Evolutionary conservation across 2,113 vertebrate species (phyloP).

Genomic region (Epinephelus lanceolatus): DNA sequence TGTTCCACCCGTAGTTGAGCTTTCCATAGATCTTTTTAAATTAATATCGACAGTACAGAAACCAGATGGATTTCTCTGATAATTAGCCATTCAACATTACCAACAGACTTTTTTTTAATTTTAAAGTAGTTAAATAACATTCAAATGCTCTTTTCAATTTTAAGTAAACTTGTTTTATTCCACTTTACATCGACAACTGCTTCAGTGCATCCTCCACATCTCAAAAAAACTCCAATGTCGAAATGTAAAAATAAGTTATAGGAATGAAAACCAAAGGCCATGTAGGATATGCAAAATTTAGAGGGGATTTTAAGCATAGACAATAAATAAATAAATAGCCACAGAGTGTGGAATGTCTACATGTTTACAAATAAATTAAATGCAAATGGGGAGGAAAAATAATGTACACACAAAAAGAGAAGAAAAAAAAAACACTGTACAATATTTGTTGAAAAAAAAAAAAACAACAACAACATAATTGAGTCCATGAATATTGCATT

Average conservation of each 20-base stretch:
- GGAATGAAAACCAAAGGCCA: conserved; percentile 86
- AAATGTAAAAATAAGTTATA: conserved; percentile 89
- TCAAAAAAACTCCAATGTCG: conserved; percentile 63
- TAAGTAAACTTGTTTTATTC: conserved; percentile 90
- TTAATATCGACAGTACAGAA: conserved; percentile 84
- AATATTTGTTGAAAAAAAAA: conserved; percentile 83
- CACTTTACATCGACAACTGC: conserved; percentile 86
- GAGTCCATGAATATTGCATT: conserved; percentile 95
- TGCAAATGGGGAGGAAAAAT: conserved; percentile 83
- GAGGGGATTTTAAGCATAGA: conserved; percentile 83
- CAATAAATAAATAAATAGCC: conserved; percentile 99
- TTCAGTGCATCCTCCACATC: conserved; percentile 84
- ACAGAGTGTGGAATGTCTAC: conserved; percentile 90
- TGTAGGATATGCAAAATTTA: conserved; percentile 75
- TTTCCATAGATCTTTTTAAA: conserved; percentile 85
- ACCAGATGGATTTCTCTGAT: conserved; percentile 65
- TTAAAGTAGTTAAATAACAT: conserved; percentile 85
- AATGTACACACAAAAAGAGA: conserved; percentile 85
- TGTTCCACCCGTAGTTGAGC: conserved; percentile 87
- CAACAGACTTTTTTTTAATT: conserved; percentile 49
- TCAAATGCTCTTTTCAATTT: conserved; percentile 91
- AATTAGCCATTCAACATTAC: conserved; percentile 63
- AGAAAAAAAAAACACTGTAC: conserved; percentile 84
- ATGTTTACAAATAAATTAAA: conserved; percentile 96
- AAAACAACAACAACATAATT: conserved; percentile 48